Conservation (phyloP, 2,888 invertebrate species). For the Iselma pallidipennis region DNA sequence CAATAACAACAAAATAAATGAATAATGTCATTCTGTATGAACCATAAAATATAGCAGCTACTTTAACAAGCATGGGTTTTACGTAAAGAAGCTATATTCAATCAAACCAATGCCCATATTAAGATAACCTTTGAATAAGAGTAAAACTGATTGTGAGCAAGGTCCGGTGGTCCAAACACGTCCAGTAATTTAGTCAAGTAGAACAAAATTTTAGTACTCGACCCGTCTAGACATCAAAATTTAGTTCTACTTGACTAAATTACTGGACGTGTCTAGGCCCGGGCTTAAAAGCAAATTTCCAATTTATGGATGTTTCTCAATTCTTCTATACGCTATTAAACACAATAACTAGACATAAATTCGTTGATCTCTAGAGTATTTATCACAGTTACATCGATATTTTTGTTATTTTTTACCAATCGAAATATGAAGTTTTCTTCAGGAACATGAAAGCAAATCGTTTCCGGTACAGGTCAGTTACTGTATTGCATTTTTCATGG, state of each 20-base stretch:
- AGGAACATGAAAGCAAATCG: background rate
- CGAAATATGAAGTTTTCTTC: background rate
- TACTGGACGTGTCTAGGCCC: background rate
- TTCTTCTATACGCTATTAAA: background rate
- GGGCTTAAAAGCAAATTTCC: background rate
- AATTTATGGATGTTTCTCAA: background rate
- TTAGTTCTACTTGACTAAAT: background rate
- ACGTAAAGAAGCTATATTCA: no score
- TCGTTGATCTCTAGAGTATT: no score
- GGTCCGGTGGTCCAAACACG: background rate
- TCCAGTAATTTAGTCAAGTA: background rate
- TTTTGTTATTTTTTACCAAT: background rate
- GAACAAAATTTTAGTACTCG: no score
- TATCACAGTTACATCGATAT: background rate
- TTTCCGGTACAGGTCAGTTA: constrained; percentile 28
- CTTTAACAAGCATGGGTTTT: no score
- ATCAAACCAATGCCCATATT: no score
- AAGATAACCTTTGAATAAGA: no score
- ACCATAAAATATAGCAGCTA: no score
- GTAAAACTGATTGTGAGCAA: no score
- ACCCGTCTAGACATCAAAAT: no score
- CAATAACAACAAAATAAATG: no score
- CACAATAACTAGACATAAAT: background rate
- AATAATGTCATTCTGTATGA: no score
- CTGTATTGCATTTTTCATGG: constrained; percentile 41